Evolutionary conservation across 2,888 invertebrate species (phyloP).

Genomic region (Drosophila affinis): DNA sequence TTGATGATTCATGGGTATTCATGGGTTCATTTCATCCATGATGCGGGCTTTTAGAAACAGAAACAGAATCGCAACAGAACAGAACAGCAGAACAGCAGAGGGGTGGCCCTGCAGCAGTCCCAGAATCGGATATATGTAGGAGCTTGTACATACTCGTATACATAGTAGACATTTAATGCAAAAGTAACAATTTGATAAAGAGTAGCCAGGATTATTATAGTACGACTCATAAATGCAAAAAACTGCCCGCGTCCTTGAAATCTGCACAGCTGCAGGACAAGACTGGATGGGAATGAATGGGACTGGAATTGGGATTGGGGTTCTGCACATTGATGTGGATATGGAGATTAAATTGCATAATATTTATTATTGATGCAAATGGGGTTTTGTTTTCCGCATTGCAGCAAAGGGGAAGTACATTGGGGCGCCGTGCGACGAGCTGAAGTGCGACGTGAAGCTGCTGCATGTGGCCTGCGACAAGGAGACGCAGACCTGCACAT

Average conservation of each 20-base stretch:
- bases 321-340: not conserved
- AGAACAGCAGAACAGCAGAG: not conserved
- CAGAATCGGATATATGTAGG: too few species aligned
- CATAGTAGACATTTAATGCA: too few species aligned
- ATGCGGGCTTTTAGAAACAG: conserved; percentile 22
- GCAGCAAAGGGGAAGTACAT: conserved; percentile 90
- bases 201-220: not conserved
- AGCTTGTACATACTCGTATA: too few species aligned
- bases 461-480: conserved; percentile 92
- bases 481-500: conserved; percentile 88
- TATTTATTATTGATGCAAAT: conserved; percentile 18
- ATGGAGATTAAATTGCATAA: not conserved
- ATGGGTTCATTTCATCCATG: conserved; percentile 27
- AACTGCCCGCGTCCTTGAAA: not conserved
- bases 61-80: conserved; percentile 2
- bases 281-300: not conserved
- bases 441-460: conserved; percentile 89
- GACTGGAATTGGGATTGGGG: too few species aligned
- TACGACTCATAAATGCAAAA: not conserved
- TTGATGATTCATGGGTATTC: conserved; percentile 10
- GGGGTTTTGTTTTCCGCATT: conserved; percentile 27
- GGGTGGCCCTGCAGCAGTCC: not conserved
- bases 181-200: not conserved
- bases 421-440: conserved; percentile 90
- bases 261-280: not conserved